Evolutionary conservation across 2,113 vertebrate genomes (phyloP), one percentile per base, ranked within the genome.

Genomic region (Datnioides undecimradiatus): DNA sequence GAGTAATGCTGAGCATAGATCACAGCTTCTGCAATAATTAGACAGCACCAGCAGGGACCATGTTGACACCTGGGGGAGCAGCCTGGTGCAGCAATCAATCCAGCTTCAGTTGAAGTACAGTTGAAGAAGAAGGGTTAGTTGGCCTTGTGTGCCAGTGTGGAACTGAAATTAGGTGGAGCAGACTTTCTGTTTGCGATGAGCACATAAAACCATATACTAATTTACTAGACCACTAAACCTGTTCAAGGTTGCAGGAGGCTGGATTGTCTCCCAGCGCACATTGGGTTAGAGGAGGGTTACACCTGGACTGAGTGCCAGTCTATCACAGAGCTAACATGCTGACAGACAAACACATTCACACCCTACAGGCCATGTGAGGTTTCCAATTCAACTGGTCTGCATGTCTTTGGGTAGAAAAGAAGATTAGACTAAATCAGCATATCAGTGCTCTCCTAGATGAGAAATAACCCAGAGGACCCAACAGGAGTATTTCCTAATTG

Each of bases 1-100:
- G 75, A 81, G 64, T 70, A 85, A 87, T 85, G 80, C 58, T 76
- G 76, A 62, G 72, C 66, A 83, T 75, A 85, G 76, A 85, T 88
- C 90, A 85, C 82, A 84, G 75, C 46, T 66, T 80, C 73, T 82
- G 73, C 76, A 84, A 45, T 84, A 90, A 92, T 90, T 85, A 86
- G 82, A 86, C 68, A 31, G 55, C 66, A 64, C 66, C 87, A 65
- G 54, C 29, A 21, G 82, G 79, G 75, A 59, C 77, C 74, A 58
- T 82, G 85, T 73, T 78, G 75, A 79, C 73, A 88, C 72, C 73
- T 60, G 54, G 25, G 79, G 80, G 63, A 66, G 69, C 65, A 65
- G 72, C 68, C 70, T 64, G 68, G 71, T 73, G 69, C 64, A 70
- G 60, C 71, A 80, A 80, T 87, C 67, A 82, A 85, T 88, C 82